phyloP scores from a whole-genome alignment of 2,113 vertebrate species.

The Labeo catla region DNA sequence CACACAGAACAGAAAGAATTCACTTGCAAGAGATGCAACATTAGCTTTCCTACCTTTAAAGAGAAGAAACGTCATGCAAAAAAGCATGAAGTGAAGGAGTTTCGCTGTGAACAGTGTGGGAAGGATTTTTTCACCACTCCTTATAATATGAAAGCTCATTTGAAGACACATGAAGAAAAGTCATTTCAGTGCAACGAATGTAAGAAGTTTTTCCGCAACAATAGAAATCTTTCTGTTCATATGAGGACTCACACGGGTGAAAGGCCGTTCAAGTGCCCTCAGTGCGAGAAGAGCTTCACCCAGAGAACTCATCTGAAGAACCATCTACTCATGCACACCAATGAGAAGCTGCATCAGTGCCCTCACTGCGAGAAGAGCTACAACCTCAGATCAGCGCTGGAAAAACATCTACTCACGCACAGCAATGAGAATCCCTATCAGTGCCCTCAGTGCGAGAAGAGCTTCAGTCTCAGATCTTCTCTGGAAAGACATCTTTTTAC shows the following conservation, averaged over 20 bases:
- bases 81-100: neutral
- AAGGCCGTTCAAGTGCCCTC: neutral
- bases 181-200: neutral
- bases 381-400: no score
- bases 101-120: neutral
- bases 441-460: slow-evolving; percentile 38
- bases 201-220: neutral
- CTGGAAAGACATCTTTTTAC: neutral
- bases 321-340: neutral
- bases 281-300: slow-evolving; percentile 44
- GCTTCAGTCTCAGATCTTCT: neutral
- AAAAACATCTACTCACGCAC: no score
- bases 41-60: neutral
- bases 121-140: neutral
- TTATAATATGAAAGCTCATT: neutral
- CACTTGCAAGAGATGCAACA: neutral
- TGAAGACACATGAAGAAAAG: neutral
- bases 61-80: neutral
- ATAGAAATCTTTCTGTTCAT: neutral
- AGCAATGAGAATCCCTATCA: no score
- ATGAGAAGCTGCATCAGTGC: no score
- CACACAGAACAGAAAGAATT: neutral
- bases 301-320: neutral
- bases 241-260: neutral
- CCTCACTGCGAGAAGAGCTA: no score